These are phyloP conservation scores for Paracyclopina nana DNA, from an alignment of 1,140 invertebrate species.

Conservation along the genomic window DNA sequence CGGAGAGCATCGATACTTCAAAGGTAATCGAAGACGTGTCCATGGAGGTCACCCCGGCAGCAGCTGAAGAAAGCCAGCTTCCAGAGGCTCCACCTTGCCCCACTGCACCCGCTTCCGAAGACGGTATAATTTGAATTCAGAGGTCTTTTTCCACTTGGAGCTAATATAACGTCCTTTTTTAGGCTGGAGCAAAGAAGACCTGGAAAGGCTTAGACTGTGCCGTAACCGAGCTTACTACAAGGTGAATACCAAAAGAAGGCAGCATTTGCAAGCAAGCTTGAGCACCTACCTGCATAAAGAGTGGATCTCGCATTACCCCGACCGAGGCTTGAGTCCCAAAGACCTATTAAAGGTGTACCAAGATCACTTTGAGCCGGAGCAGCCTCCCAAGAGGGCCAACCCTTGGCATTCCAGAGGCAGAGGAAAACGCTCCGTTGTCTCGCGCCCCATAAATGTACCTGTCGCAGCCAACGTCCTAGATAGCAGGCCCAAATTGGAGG, in stretches of 20 bases:
- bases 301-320: conserved; percentile 1
- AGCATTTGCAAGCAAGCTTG: conserved; percentile 1
- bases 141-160: no score
- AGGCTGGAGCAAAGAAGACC: background rate
- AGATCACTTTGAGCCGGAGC: conserved; percentile 6
- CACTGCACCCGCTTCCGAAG: no score
- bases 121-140: no score
- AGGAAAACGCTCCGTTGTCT: background rate
- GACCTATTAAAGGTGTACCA: conserved; percentile 3
- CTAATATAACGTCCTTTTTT: no score
- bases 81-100: no score
- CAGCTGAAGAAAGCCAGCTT: no score
- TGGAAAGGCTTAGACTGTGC: conserved; percentile 3
- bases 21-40: no score
- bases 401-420: background rate
- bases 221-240: conserved; percentile 10
- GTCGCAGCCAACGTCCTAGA: no score
- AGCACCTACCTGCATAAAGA: conserved; percentile 1
- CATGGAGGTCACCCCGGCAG: no score
- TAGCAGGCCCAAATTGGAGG: no score
- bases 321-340: background rate
- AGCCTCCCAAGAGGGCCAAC: background rate
- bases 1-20: no score
- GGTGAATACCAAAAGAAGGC: background rate
- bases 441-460: no score